Percentiles rank a stretch among this genome's conserved stretches.
Conservation (phyloP, 2,888 invertebrate species). For the Eurois occulta region DNA sequence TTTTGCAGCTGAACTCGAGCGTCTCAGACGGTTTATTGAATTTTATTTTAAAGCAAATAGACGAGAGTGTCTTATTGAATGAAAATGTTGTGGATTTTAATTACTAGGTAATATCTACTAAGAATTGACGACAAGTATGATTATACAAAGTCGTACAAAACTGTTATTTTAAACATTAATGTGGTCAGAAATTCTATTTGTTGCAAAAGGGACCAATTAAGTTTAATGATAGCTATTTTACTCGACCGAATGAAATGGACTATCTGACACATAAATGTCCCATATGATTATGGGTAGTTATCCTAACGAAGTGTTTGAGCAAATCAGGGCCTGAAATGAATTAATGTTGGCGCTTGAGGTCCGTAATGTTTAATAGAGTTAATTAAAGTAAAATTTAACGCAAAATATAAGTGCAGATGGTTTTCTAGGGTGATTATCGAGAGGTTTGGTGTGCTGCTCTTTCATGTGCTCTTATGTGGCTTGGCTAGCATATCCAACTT, state of each 20-base stretch:
- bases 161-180: background rate
- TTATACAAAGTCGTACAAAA: background rate
- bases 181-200: slow-evolving; percentile 2
- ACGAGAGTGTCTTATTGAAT: slow-evolving; percentile 10
- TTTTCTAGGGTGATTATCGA: background rate
- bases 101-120: background rate
- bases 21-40: slow-evolving; percentile 35
- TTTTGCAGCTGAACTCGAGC: slow-evolving; percentile 46
- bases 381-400: background rate
- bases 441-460: background rate
- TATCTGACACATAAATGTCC: background rate
- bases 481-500: background rate
- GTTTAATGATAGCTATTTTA: slow-evolving; percentile 19
- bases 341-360: background rate
- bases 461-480: background rate
- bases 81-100: background rate
- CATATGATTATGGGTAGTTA: slow-evolving; percentile 25
- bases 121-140: background rate
- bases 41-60: slow-evolving; percentile 29
- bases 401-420: too few relatives aligned
- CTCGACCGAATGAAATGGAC: slow-evolving; percentile 21
- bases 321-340: background rate
- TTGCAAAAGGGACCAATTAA: slow-evolving; percentile 28
- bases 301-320: background rate
- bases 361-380: too few relatives aligned